phyloP scores from a whole-genome alignment of 2,113 vertebrate genomes.

The Sapajus apella region DNA sequence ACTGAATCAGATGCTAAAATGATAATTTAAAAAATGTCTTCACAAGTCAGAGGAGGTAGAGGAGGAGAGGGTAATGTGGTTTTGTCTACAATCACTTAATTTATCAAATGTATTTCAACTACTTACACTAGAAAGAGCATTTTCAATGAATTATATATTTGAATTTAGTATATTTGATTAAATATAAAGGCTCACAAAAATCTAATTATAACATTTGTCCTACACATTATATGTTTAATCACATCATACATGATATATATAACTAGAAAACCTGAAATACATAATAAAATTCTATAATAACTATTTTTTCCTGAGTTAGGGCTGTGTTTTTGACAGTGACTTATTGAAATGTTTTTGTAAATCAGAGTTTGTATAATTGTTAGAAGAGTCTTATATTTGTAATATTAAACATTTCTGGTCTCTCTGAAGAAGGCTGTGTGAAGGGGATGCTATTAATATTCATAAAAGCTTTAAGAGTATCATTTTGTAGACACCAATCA shows the following conservation, averaged over 20 bases:
- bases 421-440: neutral
- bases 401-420: neutral
- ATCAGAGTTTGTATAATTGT: neutral
- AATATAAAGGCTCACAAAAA: neutral
- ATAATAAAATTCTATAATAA: neutral
- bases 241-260: neutral
- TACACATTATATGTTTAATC: neutral
- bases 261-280: neutral
- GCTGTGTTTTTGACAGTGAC: neutral
- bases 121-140: neutral
- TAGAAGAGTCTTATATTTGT: neutral
- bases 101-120: neutral
- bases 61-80: neutral
- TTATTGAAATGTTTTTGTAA: neutral
- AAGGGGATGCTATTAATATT: neutral
- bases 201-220: neutral
- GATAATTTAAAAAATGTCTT: neutral
- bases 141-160: neutral
- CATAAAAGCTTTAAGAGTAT: neutral
- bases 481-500: neutral
- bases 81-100: neutral
- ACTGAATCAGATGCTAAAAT: neutral
- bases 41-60: neutral
- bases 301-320: neutral
- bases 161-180: neutral